Evolutionary conservation across 1,140 invertebrate genomes (phyloP).

Genomic region (Cydia fagiglandana): DNA sequence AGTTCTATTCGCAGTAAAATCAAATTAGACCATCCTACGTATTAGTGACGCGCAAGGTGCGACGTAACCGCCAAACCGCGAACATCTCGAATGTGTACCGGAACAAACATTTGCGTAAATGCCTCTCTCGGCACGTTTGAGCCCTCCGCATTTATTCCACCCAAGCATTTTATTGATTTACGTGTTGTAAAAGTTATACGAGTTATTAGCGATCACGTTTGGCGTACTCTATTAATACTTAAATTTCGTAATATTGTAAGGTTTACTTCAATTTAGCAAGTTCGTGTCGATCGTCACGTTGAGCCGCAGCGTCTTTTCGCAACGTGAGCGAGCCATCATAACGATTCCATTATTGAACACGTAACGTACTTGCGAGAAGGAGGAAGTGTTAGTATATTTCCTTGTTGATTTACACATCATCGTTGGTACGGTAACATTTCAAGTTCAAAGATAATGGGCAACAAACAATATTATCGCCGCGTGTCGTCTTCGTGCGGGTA

Average conservation of each 20-base stretch:
- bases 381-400: constrained; percentile 45
- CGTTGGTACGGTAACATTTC: constrained; percentile 54
- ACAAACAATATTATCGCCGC: constrained; percentile 45
- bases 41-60: constrained; percentile 12
- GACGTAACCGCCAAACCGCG: constrained; percentile 19
- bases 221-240: constrained; percentile 9
- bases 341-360: constrained; percentile 42
- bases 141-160: constrained; percentile 12
- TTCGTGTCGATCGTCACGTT: constrained; percentile 34
- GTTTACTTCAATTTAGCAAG: constrained; percentile 26
- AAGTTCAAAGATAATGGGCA: constrained; percentile 61
- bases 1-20: constrained; percentile 24
- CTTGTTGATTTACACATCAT: constrained; percentile 58
- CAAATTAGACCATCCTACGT: constrained; percentile 21
- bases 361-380: constrained; percentile 30
- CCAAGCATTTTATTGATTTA: constrained; percentile 15
- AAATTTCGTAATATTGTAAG: constrained; percentile 20
- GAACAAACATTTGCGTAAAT: constrained; percentile 18
- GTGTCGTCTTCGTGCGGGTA: constrained; percentile 35
- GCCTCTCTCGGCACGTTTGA: constrained; percentile 21
- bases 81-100: constrained; percentile 13
- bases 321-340: constrained; percentile 34
- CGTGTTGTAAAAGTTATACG: constrained; percentile 7
- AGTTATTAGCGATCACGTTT: not conserved
- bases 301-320: constrained; percentile 21